phyloP scores from a whole-genome alignment of 2,797 vertebrate genomes.

The Lycodopsis pacificus region DNA sequence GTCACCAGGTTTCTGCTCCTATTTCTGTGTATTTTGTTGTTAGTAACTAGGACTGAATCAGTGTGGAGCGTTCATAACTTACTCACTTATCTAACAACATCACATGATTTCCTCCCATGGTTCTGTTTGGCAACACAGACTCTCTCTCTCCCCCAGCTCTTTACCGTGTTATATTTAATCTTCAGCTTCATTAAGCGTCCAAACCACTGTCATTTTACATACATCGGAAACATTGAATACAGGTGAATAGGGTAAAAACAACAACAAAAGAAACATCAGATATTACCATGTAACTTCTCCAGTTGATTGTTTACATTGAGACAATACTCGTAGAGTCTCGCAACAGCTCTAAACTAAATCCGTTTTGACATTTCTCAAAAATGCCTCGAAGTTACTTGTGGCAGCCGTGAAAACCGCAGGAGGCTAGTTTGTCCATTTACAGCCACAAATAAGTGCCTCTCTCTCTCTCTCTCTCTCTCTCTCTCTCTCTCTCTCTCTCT shows the following conservation, averaged over 20 bases:
- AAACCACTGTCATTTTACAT: background rate
- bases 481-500: no score
- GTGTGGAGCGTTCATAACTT: constrained; percentile 18
- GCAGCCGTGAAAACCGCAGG: constrained; percentile 6
- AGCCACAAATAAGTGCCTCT: constrained; percentile 2
- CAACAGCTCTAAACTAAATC: constrained; percentile 2
- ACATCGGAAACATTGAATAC: background rate
- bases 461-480: constrained; percentile 10
- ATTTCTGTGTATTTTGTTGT: constrained; percentile 23
- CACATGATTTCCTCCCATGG: constrained; percentile 73
- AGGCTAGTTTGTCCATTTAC: background rate
- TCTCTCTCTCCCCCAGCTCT: constrained; percentile 17
- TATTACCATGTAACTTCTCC: background rate
- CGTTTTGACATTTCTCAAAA: background rate
- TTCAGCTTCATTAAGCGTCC: background rate
- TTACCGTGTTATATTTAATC: background rate
- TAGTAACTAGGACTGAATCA: constrained; percentile 25
- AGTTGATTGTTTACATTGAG: background rate
- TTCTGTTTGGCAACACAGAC: constrained; percentile 38
- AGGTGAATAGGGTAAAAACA: background rate
- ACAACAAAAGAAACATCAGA: background rate
- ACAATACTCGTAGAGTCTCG: background rate
- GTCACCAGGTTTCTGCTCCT: background rate
- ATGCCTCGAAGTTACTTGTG: background rate
- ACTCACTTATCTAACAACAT: constrained; percentile 58